A percentile compares a stretch with the other conserved stretches of the same genome.
phyloP scores from a whole-genome alignment of 1,140 invertebrate species.

The Rhopalosiphum padi region DNA sequence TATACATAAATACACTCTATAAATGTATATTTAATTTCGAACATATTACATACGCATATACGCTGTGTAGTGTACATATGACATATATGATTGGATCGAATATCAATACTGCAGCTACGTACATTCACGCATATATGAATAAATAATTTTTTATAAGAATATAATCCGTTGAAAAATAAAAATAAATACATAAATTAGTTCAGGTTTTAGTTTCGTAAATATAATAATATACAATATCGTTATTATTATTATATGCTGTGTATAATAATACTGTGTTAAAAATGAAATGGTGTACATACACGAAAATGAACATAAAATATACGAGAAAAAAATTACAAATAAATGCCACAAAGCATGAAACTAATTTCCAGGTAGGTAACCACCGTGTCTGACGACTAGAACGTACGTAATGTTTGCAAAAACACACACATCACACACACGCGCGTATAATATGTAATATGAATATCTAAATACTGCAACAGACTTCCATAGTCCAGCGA shows the following conservation, averaged over 20 bases:
- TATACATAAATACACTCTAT: not conserved
- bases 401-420: constrained; percentile 2
- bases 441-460: not conserved
- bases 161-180: not conserved
- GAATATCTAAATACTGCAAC: not conserved
- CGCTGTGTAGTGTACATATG: not conserved
- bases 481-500: not conserved
- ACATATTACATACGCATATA: not conserved
- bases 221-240: not conserved
- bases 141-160: not conserved
- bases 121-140: constrained; percentile 9
- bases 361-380: constrained; percentile 25
- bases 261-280: not conserved
- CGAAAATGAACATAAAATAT: not conserved
- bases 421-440: not conserved
- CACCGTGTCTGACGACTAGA: constrained; percentile 32
- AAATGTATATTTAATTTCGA: constrained; percentile 9
- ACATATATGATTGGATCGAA: not conserved
- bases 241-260: not conserved
- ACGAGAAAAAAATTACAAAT: not conserved
- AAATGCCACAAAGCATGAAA: constrained; percentile 18
- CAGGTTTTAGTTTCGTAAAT: not conserved
- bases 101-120: not conserved
- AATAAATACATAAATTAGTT: constrained; percentile 24
- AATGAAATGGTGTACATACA: not conserved